Percentiles rank a stretch among this genome's conserved stretches.
Evolutionary conservation across 2,113 vertebrate species (phyloP).

Genomic region (Nothocercus julius): DNA sequence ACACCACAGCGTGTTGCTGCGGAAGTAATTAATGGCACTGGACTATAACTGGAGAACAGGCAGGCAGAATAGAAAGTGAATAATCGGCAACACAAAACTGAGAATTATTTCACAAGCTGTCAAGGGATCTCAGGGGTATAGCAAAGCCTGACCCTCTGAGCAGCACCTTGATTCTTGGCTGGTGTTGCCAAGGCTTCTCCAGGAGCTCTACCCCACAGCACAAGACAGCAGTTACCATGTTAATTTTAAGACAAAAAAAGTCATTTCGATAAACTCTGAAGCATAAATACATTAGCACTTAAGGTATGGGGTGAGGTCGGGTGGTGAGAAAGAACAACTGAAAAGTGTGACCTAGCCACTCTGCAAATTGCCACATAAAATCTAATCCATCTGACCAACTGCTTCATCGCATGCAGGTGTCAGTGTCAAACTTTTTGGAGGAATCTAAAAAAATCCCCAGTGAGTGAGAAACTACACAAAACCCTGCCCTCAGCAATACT

Average conservation of each 20-base stretch:
- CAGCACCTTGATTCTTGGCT: not conserved
- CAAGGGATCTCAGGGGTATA: not conserved
- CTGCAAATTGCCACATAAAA: not conserved
- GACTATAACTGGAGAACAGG: not conserved
- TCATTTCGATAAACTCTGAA: not conserved
- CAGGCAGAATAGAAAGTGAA: slow-evolving; percentile 8
- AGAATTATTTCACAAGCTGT: slow-evolving; percentile 24
- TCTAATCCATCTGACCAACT: not conserved
- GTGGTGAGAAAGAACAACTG: not conserved
- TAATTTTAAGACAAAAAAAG: not conserved
- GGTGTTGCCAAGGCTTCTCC: not conserved
- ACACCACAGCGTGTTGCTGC: not conserved
- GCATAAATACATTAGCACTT: not conserved
- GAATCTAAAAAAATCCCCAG: not conserved
- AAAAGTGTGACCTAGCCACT: not conserved
- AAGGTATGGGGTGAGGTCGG: not conserved
- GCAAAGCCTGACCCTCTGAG: not conserved
- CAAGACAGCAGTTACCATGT: not conserved
- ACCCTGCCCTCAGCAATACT: not conserved
- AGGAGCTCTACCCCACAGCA: not conserved
- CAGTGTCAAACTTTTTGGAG: not conserved
- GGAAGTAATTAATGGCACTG: slow-evolving; percentile 33
- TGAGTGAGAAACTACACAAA: not conserved
- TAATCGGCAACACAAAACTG: slow-evolving; percentile 25
- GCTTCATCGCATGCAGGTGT: not conserved